Base-by-base conservation (phyloP, 2,113 vertebrate genomes). In the Lethenteron reissneri region DNA sequence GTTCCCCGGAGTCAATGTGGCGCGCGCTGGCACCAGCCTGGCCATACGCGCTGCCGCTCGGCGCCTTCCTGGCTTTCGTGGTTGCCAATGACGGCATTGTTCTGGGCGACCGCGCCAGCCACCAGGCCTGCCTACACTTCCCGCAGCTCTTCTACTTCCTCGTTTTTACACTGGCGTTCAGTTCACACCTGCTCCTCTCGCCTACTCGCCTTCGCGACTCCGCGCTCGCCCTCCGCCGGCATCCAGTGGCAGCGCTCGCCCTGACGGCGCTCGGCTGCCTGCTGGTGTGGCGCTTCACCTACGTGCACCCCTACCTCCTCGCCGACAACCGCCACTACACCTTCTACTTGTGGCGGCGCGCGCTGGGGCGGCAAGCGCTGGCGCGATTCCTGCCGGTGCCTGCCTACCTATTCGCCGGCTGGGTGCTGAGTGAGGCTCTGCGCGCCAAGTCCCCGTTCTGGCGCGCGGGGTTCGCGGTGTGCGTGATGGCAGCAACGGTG, bases 91-190 rank as follows among this genome's bases (percentile, higher is more conserved):
- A 83, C 1, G 92, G 91, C 12, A 86, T 99, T 14, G 94, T 94
- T 71, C 82, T 96, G 70, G 94, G 94, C 1, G 94, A 99, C 74
- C 80, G 85, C 74, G 82, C 78, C 56, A 95, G 80, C 78, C 94
- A 99, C 1, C 84, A 91, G 77, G 88, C 84, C 9, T 90, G 88
- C 75, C 80, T 96, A 25, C 87, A 99, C 78, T 81, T 89, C 59
- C 90, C 94, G 69, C 94, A 99, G 72, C 74, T 97, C 1, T 94
- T 95, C 76, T 99, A 99, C 62, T 99, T 95, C 77, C 77, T 91
- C 73, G 85, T 84, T 1, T 99, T 96, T 73, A 78, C 87, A 2
- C 74, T 81, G 11, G 79, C 88, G 72, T 95, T 99, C 82, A 88
- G 90, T 2, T 78, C 84, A 64, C 84, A 85, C 56, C 77, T 87